Base-by-base conservation (phyloP, 2,888 invertebrate species). In the Athripsodes cinereus region DNA sequence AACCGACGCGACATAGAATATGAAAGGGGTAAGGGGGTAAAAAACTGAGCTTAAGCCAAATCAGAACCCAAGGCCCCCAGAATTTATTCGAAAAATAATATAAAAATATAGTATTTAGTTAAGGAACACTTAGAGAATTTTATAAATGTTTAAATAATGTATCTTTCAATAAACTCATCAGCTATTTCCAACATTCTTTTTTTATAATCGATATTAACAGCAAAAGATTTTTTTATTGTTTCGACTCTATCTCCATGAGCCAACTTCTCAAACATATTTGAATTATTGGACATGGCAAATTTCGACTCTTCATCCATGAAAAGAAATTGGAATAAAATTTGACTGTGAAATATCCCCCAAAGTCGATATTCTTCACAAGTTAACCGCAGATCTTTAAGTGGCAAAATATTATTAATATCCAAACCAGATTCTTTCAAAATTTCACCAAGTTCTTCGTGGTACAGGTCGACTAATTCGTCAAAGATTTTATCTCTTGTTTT, bases 381-480 rank as follows among this genome's bases (percentile, higher is more conserved):
- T 13, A 44, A 19, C 5, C n/a, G 21, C 22, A 57, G 59, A 2
- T 22, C 20, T n/a, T 53, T 18, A 54, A 53, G 51, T 16, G 59
- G 48, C 13, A 59, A 35, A 31, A 57, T 16, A 21, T 57, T 22
- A 2, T 55, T 47, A 18, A 59, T 26, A n/a, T 55, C 20, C 13
- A 59, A 52, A 16, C 50, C 22, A n/a, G 53, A 55, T 34, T 59
- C 53, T 8, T 21, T 18, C 3, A 63, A 35, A 2, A 49, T 35
- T n/a, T 31, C 13, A n/a, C 10, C n/a, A 10, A 63, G 22, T 50
- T 57, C 51, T 34, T 40, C 44, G 40, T 63, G 59, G 51, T 63
- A 63, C 35, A 44, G 50, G 3, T 44, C 50, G 11, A 63, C 21
- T 10, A 57, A 53, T 26, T 57, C 35, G 6, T 52, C 51, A 16